Conservation (phyloP, 2,888 invertebrate genomes). For the Litoditis marina region DNA sequence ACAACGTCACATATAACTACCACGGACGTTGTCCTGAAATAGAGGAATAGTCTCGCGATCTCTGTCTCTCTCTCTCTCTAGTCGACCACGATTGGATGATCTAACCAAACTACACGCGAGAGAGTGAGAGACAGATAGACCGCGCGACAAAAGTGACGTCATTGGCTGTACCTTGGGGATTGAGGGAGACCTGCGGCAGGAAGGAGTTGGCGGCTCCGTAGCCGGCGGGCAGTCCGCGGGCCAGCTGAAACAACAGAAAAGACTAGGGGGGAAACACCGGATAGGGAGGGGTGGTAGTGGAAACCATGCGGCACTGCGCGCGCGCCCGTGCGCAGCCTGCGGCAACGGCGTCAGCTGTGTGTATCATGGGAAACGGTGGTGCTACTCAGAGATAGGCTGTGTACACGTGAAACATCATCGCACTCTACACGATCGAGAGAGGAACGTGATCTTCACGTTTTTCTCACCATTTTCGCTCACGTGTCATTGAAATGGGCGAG, state of each 20-base stretch:
- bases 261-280: conserved; percentile 9
- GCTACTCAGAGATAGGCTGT: not conserved
- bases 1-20: too few species aligned
- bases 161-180: conserved; percentile 16
- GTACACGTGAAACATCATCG: too few species aligned
- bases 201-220: conserved; percentile 10
- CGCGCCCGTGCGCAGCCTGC: too few species aligned
- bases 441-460: too few species aligned
- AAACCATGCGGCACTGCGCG: too few species aligned
- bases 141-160: too few species aligned
- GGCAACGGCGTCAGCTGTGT: too few species aligned
- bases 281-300: not conserved
- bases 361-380: not conserved
- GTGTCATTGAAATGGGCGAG: too few species aligned
- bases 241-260: conserved; percentile 20
- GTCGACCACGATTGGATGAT: not conserved
- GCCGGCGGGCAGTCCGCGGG: conserved; percentile 7
- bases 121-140: conserved; percentile 10
- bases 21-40: not conserved
- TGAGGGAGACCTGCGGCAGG: conserved; percentile 8
- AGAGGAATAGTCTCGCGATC: not conserved
- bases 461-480: too few species aligned
- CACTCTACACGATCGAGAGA: not conserved
- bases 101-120: not conserved
- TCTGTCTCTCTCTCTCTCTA: not conserved